Percentiles rank a stretch among this genome's conserved stretches.
phyloP scores from a whole-genome alignment of 2,113 vertebrate species.

The Apaloderma vittatum region DNA sequence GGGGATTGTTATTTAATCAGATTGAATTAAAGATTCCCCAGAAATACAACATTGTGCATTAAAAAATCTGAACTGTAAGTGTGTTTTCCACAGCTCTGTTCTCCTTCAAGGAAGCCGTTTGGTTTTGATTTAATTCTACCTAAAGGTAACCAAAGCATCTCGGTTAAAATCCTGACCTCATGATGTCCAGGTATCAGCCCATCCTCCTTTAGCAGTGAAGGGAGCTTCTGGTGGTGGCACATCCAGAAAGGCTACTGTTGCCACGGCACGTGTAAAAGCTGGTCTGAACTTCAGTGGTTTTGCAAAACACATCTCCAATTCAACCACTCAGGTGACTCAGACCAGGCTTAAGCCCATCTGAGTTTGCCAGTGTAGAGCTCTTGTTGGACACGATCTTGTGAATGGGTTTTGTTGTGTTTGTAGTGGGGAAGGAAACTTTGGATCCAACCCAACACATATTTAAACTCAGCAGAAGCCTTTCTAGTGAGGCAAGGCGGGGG shows the following conservation, averaged over 20 bases:
- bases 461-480: not conserved
- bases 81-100: not conserved
- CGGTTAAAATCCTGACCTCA: not conserved
- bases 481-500: not conserved
- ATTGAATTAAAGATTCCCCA: conserved; percentile 2
- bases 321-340: not conserved
- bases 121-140: not conserved
- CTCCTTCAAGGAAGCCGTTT: not conserved
- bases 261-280: not conserved
- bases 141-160: not conserved
- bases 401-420: not conserved
- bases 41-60: not conserved
- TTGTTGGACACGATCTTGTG: fast-evolving
- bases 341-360: not conserved
- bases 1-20: not conserved
- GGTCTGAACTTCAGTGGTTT: not conserved
- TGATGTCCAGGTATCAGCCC: not conserved
- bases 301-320: not conserved
- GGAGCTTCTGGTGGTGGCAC: not conserved
- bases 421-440: not conserved
- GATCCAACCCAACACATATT: not conserved
- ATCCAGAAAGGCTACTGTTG: not conserved
- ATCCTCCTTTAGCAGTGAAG: not conserved
- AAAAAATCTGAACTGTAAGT: not conserved
- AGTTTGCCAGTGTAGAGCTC: not conserved